Evolutionary conservation across 2,113 vertebrate genomes (phyloP).

Genomic region (Hyaena hyaena): DNA sequence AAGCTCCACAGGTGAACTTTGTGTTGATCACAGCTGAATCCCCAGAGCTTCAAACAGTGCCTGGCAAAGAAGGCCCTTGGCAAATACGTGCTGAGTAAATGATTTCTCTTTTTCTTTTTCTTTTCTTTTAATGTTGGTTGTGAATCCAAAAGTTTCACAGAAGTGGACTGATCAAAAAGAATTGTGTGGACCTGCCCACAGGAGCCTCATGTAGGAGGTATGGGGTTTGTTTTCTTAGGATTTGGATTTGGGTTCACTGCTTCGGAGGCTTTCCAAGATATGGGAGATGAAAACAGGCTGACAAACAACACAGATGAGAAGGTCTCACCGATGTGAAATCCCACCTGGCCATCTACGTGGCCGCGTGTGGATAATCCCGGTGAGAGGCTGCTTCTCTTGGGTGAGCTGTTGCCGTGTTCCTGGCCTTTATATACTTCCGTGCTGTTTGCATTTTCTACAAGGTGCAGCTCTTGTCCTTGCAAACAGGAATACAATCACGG

Average conservation of each 20-base stretch:
- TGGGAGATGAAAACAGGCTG: neutral
- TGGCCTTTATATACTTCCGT: neutral
- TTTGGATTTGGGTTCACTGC: too few relatives aligned
- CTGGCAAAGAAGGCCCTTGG: neutral
- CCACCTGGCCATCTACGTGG: too few relatives aligned
- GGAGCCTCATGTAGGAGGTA: neutral
- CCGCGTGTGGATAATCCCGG: too few relatives aligned
- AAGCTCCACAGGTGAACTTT: neutral
- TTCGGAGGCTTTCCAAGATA: too few relatives aligned
- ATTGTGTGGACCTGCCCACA: too few relatives aligned
- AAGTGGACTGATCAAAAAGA: neutral
- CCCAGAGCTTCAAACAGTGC: neutral
- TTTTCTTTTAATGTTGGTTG: neutral
- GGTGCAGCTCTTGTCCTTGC: neutral
- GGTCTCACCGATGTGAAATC: neutral
- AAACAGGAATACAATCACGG: neutral
- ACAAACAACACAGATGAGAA: neutral
- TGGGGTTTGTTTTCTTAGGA: neutral
- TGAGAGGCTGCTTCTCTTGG: too few relatives aligned
- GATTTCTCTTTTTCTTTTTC: neutral
- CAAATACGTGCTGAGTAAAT: neutral
- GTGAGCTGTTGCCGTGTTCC: neutral
- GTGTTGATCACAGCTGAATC: neutral
- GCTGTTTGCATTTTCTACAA: neutral
- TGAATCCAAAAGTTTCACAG: too few relatives aligned